Conservation (phyloP, 2,888 invertebrate genomes). For the Lasioglossum villosulum region DNA sequence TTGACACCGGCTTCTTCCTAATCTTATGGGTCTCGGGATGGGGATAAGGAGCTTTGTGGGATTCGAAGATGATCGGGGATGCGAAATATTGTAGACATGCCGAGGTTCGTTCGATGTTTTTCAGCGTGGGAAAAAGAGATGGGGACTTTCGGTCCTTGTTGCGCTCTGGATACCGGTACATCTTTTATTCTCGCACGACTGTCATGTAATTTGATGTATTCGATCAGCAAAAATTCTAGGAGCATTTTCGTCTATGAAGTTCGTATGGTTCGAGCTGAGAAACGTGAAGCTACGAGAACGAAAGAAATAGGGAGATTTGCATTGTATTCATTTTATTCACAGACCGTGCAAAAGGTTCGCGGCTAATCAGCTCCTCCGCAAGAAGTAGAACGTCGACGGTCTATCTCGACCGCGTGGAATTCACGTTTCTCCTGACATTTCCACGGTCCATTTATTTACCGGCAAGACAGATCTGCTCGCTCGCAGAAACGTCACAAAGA, state of each 20-base stretch:
- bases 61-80: constrained; percentile 1
- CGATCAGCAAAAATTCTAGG: background rate
- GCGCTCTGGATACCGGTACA: background rate
- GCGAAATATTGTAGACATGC: background rate
- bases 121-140: background rate
- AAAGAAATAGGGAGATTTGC: background rate
- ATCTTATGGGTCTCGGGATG: background rate
- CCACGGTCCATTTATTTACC: constrained; percentile 13
- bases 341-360: background rate
- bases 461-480: background rate
- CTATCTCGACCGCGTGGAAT: background rate
- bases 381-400: background rate
- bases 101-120: background rate
- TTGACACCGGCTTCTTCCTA: background rate
- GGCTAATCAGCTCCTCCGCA: background rate
- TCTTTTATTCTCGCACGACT: background rate
- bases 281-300: background rate
- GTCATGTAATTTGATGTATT: background rate
- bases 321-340: background rate
- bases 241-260: background rate
- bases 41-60: background rate
- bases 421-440: constrained; percentile 13
- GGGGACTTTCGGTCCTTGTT: background rate
- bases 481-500: constrained; percentile 3
- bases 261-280: background rate